Evolutionary conservation across 2,888 invertebrate genomes (phyloP).

Genomic region (Hanleya hanleyi): DNA sequence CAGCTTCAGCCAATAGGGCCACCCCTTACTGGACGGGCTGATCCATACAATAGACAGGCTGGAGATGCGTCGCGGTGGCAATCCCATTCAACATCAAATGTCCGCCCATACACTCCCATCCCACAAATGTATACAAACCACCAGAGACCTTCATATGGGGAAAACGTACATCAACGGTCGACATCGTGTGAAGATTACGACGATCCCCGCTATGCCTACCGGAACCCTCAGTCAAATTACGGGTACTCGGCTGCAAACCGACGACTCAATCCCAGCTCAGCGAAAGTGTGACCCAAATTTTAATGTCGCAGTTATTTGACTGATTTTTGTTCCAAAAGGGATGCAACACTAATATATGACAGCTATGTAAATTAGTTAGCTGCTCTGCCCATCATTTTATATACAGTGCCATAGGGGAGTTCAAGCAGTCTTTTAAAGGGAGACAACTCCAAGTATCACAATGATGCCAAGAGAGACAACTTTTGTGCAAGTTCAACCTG

Average conservation of each 20-base stretch:
- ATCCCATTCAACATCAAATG: not conserved
- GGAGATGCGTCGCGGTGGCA: not conserved
- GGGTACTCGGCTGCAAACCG: not conserved
- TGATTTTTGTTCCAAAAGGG: too few species aligned
- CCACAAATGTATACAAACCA: slow-evolving; percentile 3
- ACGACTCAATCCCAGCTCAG: slow-evolving; percentile 50
- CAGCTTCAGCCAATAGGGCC: not conserved
- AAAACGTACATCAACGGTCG: not conserved
- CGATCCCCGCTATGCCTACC: slow-evolving; percentile 48
- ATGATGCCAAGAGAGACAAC: too few species aligned
- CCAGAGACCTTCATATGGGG: not conserved
- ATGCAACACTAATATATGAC: too few species aligned
- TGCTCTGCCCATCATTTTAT: too few species aligned
- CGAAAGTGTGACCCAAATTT: slow-evolving; percentile 61
- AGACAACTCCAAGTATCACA: too few species aligned
- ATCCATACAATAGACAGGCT: not conserved
- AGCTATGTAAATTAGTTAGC: too few species aligned
- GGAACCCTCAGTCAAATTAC: slow-evolving; percentile 36
- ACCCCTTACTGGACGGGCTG: not conserved
- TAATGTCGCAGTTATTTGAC: too few species aligned
- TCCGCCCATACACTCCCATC: not conserved
- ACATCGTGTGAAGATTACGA: slow-evolving; percentile 32
- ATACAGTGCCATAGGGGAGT: too few species aligned
- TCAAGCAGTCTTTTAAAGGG: too few species aligned
- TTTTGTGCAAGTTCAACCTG: too few species aligned